These are phyloP conservation scores for Brachionus plicatilis DNA, from an alignment of 1,140 invertebrate species.

Conservation along the genomic window DNA sequence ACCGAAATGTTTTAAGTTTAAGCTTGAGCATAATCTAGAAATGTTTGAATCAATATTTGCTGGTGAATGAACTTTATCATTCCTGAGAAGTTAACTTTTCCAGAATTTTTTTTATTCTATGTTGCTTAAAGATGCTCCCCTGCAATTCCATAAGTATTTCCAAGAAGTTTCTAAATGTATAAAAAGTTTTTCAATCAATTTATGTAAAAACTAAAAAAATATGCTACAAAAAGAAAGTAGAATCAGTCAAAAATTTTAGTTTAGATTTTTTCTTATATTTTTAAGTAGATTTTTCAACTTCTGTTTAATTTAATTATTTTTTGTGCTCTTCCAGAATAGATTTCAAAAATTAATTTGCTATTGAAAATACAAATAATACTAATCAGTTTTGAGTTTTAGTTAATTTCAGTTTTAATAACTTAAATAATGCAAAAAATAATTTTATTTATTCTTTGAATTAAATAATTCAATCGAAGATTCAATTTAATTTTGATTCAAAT, in stretches of 20 bases:
- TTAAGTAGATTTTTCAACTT: no score
- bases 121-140: background rate
- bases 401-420: no score
- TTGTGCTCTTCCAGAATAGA: no score
- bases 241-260: background rate
- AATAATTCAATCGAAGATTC: no score
- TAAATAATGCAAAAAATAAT: no score
- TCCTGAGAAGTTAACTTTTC: background rate
- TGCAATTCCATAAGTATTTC: background rate
- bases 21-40: background rate
- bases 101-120: background rate
- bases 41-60: background rate
- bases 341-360: no score
- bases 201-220: background rate
- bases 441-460: no score
- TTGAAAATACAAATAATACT: no score
- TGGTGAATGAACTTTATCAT: background rate
- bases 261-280: background rate
- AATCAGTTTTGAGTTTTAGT: no score
- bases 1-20: background rate
- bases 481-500: no score
- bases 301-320: no score
- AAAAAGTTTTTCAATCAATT: background rate
- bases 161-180: background rate
- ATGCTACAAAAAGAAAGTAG: background rate